These are phyloP conservation scores for Eledona agricola DNA, from an alignment of 2,888 invertebrate species.

Conservation along the genomic window DNA sequence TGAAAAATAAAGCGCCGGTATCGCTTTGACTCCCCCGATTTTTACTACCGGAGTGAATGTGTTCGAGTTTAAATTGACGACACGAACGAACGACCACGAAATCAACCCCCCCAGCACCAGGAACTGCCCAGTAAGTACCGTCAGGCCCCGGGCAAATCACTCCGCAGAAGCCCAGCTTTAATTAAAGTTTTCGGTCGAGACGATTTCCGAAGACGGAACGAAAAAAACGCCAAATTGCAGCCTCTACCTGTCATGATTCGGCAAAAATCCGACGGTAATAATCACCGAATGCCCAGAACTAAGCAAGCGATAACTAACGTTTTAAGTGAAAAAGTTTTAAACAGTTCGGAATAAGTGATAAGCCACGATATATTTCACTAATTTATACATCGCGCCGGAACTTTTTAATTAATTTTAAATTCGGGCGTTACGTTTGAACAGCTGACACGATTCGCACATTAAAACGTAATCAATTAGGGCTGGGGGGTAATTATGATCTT, in stretches of 20 bases:
- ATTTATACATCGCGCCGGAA: conserved; percentile 29
- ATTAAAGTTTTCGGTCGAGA: conserved; percentile 25
- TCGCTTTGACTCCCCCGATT: conserved; percentile 2
- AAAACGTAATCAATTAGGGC: conserved; percentile 19
- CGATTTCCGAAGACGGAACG: conserved; percentile 3
- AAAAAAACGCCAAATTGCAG: conserved; percentile 3
- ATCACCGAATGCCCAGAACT: conserved; percentile 9
- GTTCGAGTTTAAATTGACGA: conserved; percentile 16
- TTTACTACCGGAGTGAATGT: conserved; percentile 13
- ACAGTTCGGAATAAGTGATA: conserved; percentile 20
- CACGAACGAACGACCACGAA: conserved; percentile 29
- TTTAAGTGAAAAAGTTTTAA: conserved; percentile 25
- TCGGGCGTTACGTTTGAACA: conserved; percentile 27
- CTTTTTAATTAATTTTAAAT: conserved; percentile 36
- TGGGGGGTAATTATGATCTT: conserved; percentile 6
- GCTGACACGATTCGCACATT: conserved; percentile 32
- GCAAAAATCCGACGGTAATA: conserved; percentile 13
- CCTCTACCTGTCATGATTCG: conserved; percentile 10
- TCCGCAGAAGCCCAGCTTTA: conserved; percentile 21
- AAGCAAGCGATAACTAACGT: conserved; percentile 19
- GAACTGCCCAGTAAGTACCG: too few relatives aligned
- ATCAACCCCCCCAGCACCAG: too few relatives aligned
- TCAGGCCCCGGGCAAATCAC: not conserved
- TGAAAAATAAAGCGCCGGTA: conserved; percentile 13
- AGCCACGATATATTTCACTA: conserved; percentile 24